Base-by-base conservation (phyloP, 2,888 invertebrate genomes). In the Leptinotarsa haldemani region DNA sequence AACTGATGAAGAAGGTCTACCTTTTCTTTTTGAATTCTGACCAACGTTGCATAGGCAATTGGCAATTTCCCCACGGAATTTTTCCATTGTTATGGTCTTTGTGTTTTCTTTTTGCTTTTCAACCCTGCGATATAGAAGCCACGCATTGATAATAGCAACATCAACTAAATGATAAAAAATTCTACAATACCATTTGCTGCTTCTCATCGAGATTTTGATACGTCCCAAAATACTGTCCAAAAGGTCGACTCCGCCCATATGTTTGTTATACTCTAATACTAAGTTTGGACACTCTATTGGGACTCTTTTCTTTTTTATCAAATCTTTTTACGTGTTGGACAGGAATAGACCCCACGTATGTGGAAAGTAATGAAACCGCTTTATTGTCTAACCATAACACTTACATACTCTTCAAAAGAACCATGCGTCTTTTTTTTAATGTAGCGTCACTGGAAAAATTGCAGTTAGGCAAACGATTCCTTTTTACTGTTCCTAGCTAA, bases 331-430 rank as follows among this genome's bases (percentile, higher is more conserved):
- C 48, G 3, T 66, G 46, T 66, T 66, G 48, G n/a, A 66, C 18
- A 52, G 50, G 66, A 66, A 48, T 9, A 50, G 50, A 66, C 20
- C 66, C 66, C n/a, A 18, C 4, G 48, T 48, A 66, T 52, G 66
- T 66, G 15, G 66, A 50, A 47, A 66, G 50, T 50, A 50, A 52
- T 50, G 66, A 7, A 48, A 66, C 66, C 12, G 48, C 20, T 48
- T 66, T 52, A 16, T 66, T 66, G 66, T 53, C 53, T 18, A 40
- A 46, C 65, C 46, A 65, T 7, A 65, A 65, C n/a, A 65, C 18
- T 65, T 13, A 47, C 40, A 65, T 65, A 65, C n/a, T 65, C 65
- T n/a, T 65, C 46, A 65, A 65, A 65, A 40, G 16, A 65, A 65
- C 65, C 25, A 65, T 47, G 65, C 16, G 65, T 16, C n/a, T 65